A percentile compares a stretch with the other conserved stretches of the same genome.
Evolutionary conservation across 1,140 invertebrate genomes (phyloP).

Genomic region (Diuraphis noxia): DNA sequence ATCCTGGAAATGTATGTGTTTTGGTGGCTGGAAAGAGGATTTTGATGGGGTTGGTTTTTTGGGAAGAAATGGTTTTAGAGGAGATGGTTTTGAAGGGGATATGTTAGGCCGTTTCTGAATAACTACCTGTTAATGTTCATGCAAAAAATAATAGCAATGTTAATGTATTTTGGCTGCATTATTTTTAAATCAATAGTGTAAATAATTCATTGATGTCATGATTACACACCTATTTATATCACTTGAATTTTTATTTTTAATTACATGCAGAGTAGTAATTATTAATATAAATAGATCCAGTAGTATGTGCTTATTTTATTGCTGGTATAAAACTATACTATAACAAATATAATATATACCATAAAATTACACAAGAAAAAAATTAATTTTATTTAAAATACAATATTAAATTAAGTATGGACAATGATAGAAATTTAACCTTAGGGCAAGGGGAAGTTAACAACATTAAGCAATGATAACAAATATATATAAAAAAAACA

Average conservation of each 20-base stretch:
- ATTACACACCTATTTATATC: neutral
- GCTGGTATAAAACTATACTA: constrained; percentile 24
- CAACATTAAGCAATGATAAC: constrained; percentile 15
- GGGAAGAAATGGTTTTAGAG: neutral
- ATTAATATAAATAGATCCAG: constrained; percentile 17
- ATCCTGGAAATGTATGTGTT: constrained; percentile 43
- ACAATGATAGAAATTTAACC: neutral
- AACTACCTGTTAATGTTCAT: constrained; percentile 53
- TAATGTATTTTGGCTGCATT: constrained; percentile 51
- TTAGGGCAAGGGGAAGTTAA: neutral
- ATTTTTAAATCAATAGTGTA: constrained; percentile 7
- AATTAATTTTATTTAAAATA: constrained; percentile 8
- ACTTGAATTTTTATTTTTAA: neutral
- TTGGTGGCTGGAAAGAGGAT: neutral
- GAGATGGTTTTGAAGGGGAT: neutral
- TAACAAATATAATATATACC: neutral
- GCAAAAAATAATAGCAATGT: constrained; percentile 53
- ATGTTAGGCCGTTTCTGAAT: constrained; percentile 43
- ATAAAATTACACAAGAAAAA: constrained; percentile 25
- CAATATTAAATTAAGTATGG: neutral
- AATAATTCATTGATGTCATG: neutral
- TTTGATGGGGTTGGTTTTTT: constrained; percentile 4
- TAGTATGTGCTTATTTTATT: constrained; percentile 52
- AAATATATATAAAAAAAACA: constrained; percentile 17
- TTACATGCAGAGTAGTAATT: constrained; percentile 13